Evolutionary conservation across 2,888 invertebrate species (phyloP).

Genomic region (Schrankia costaestrigalis): DNA sequence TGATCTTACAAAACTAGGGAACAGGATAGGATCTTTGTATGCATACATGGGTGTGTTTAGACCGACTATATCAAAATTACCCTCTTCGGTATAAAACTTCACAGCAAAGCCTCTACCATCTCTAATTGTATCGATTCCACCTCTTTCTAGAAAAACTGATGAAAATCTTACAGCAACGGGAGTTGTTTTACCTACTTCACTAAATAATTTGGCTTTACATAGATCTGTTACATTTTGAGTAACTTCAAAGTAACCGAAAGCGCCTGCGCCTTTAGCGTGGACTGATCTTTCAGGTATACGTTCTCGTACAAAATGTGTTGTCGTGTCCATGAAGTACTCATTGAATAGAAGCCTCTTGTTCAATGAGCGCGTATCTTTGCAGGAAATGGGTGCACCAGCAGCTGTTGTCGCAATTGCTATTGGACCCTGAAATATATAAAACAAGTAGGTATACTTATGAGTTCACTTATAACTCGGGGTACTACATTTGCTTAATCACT

Average conservation of each 20-base stretch:
- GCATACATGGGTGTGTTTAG: slow-evolving; percentile 94
- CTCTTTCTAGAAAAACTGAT: slow-evolving; percentile 89
- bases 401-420: slow-evolving; percentile 84
- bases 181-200: slow-evolving; percentile 86
- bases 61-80: slow-evolving; percentile 94
- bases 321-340: slow-evolving; percentile 85
- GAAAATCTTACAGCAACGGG: slow-evolving; percentile 90
- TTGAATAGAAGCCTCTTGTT: slow-evolving; percentile 91
- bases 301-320: slow-evolving; percentile 90
- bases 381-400: slow-evolving; percentile 87
- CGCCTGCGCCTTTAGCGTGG: slow-evolving; percentile 96
- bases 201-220: slow-evolving; percentile 87
- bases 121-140: slow-evolving; percentile 91
- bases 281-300: slow-evolving; percentile 95
- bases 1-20: slow-evolving; percentile 94
- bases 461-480: too few species aligned
- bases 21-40: slow-evolving; percentile 90
- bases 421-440: slow-evolving; percentile 55
- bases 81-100: slow-evolving; percentile 94
- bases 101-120: slow-evolving; percentile 94
- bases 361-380: slow-evolving; percentile 84
- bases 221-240: slow-evolving; percentile 90
- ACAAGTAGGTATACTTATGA: too few species aligned
- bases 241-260: slow-evolving; percentile 91
- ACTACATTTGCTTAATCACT: too few species aligned